Base-by-base conservation (phyloP, 2,797 vertebrate species). In the Pangasius mekongensis region DNA sequence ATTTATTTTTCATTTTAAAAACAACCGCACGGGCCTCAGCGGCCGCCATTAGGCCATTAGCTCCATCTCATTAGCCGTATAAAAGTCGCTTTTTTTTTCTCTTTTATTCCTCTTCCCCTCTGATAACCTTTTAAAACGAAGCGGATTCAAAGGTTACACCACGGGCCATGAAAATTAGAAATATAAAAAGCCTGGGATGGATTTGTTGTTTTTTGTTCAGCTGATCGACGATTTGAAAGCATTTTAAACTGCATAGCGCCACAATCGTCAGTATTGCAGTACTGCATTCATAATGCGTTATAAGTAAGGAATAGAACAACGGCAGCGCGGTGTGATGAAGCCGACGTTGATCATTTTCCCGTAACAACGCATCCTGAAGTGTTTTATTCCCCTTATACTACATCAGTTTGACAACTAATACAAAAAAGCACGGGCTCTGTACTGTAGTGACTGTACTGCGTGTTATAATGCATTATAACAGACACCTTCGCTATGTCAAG, bases 1-100 rank as follows among this genome's bases (percentile, higher is more conserved):
- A 91, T 91, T 91, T 91, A 90, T 91, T 91, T 91, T 91, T 91
- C 91, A 90, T 91, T 91, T 91, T 91, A 90, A 91, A 80, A 91
- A 90, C 88, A 91, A 91, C 71, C 89, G 76, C 87, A 87, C 83
- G 88, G 86, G 89, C 91, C 90, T 89, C 87, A 67, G 87, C 87
- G 30, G 88, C 88, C 87, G 88, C 91, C 90, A 91, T 91, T 90
- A 91, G 91, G 87, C 90, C 91, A 91, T 91, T 91, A 91, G 91
- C 91, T 90, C 89, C 91, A 91, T 91, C 91, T 91, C 91, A 91
- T 91, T 91, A 91, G 91, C 73, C 69, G 91, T 89, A 87, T 81
- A 89, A 90, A 90, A 91, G 87, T 91, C 88, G 83, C 87, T 87
- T 73, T 78, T 74, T 89, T 89, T n/a, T 33, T 24, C 85, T 83